Percentiles rank a stretch among this genome's conserved stretches.
phyloP scores from a whole-genome alignment of 2,113 vertebrate genomes.

The Hydropotes inermis region DNA sequence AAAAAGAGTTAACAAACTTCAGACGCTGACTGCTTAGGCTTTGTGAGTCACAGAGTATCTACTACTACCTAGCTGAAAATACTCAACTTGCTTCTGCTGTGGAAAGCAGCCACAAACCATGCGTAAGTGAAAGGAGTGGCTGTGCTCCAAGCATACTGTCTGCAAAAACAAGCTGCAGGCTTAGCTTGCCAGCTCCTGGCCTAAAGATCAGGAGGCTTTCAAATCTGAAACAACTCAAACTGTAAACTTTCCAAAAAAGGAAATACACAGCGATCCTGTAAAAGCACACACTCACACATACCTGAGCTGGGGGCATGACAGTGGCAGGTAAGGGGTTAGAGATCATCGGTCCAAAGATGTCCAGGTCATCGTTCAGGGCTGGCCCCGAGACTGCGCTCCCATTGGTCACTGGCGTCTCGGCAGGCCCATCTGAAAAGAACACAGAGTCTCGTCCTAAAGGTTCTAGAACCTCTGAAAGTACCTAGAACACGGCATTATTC shows the following conservation, averaged over 20 bases:
- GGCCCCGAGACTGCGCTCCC: conserved; percentile 78
- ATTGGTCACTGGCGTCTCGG: conserved; percentile 83
- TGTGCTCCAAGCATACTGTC: background rate
- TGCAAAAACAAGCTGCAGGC: background rate
- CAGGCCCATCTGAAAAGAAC: conserved; percentile 86
- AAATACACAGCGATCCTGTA: background rate
- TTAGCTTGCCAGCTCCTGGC: background rate
- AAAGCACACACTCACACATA: conserved; percentile 56
- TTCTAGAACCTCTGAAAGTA: conserved; percentile 22
- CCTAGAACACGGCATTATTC: conserved; percentile 20
- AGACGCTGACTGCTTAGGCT: background rate
- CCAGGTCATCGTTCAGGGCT: conserved; percentile 89
- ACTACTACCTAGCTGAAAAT: background rate
- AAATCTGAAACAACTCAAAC: background rate
- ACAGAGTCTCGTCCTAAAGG: background rate
- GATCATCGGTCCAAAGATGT: conserved; percentile 98
- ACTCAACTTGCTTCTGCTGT: background rate
- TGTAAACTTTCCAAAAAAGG: conserved; percentile 12
- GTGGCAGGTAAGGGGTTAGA: conserved; percentile 94
- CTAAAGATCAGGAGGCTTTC: background rate
- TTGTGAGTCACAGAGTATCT: background rate
- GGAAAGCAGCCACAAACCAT: background rate
- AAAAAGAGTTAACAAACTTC: background rate
- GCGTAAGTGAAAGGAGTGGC: background rate
- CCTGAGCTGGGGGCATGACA: conserved; percentile 80